A percentile compares a stretch with the other conserved stretches of the same genome.
These are phyloP conservation scores for Diplodus puntazzo DNA, from an alignment of 2,797 vertebrate species.

Conservation along the genomic window DNA sequence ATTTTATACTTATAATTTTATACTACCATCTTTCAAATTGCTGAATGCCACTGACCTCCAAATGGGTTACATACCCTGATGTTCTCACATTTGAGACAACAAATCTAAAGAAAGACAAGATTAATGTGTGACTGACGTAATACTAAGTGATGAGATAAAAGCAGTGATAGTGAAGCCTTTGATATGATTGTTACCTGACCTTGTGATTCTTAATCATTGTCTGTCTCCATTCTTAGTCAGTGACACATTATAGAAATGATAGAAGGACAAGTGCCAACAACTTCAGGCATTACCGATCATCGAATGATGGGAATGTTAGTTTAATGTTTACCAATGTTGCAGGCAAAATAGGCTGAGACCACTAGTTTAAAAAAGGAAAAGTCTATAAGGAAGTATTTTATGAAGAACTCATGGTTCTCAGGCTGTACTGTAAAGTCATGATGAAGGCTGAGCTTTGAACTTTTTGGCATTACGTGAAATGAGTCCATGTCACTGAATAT, in stretches of 20 bases:
- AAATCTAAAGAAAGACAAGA: background rate
- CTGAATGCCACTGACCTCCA: background rate
- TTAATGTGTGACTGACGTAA: background rate
- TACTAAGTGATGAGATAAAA: background rate
- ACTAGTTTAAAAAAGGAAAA: too few relatives aligned
- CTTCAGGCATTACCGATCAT: too few relatives aligned
- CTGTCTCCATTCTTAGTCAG: background rate
- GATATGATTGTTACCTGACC: background rate
- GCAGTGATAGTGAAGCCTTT: background rate
- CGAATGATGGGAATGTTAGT: too few relatives aligned
- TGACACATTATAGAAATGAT: background rate
- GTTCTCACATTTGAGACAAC: background rate
- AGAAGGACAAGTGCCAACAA: background rate
- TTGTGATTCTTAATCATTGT: background rate
- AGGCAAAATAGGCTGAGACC: background rate
- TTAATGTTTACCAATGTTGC: background rate
- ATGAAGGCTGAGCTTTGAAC: background rate
- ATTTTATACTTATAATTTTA: background rate
- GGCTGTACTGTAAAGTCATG: background rate
- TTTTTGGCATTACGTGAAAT: background rate
- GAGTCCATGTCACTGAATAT: background rate
- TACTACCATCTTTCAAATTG: background rate
- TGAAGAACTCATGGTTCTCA: background rate
- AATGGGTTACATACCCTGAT: background rate
- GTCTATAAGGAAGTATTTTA: background rate